Base-by-base conservation (phyloP, 2,888 invertebrate genomes). In the Julus scanicus region DNA sequence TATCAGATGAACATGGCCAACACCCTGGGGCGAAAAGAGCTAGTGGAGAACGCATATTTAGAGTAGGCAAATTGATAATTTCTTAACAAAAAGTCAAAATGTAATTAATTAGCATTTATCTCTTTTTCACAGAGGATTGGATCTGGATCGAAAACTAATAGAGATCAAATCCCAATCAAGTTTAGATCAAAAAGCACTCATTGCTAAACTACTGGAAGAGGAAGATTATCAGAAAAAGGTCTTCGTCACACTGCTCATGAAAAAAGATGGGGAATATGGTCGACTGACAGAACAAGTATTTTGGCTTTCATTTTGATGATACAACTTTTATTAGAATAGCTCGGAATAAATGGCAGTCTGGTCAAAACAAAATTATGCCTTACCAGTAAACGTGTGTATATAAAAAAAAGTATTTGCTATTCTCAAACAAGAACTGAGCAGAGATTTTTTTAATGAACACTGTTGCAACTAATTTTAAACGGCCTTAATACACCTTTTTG, bases 211-310 rank as follows among this genome's bases (percentile, higher is more conserved):
- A 37, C 71, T 87, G 48, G 40, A 85, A 29, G 85, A 88, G 20
- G 89, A 88, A 80, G 84, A 88, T 20, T 44, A 80, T 57, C 89
- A 89, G 63, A 89, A 89, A 63, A 85, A 86, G 84, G 89, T 88
- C 0, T 87, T 89, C 63, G 49, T 86, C 6, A 80, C 88, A 1
- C 37, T 89, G 49, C 80, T 89, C 85, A 84, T 48, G 84, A 88
- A 88, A 71, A 88, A 88, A 80, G 89, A 89, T 88, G 85, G 13
- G 17, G 88, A 89, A 88, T 88, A 80, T 40, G 40, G 80, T 11
- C 17, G 39, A 17, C 71, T 89, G 17, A 83, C 86, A 9, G 89
- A 89, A 17, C 89, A 89, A 88, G 89, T 89, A 44, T 37, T 44
- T 80, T 39, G 3, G 37, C 8, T 8, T 86, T 88, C 9, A 2